phyloP scores from a whole-genome alignment of 2,113 vertebrate species.

The Epinephelus lanceolatus region DNA sequence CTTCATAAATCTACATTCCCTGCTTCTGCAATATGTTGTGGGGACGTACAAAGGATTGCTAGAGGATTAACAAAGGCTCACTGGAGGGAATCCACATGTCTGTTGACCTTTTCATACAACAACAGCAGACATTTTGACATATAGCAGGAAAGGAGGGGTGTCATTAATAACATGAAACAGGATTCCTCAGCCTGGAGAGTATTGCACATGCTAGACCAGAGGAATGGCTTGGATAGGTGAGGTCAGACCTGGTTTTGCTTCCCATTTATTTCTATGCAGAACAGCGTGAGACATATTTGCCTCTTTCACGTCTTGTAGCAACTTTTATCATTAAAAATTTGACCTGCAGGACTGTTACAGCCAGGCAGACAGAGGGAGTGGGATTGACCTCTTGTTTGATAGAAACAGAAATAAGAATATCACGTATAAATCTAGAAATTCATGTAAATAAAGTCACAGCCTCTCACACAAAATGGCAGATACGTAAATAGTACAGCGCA shows the following conservation, averaged over 20 bases:
- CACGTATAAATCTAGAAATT: too few relatives aligned
- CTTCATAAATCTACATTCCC: constrained; percentile 11
- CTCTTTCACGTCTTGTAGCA: too few relatives aligned
- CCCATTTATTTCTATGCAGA: background rate
- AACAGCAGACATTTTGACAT: background rate
- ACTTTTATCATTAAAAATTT: background rate
- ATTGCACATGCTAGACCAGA: background rate
- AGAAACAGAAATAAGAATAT: too few relatives aligned
- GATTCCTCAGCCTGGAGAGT: too few relatives aligned
- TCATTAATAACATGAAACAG: background rate
- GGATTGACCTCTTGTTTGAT: too few relatives aligned
- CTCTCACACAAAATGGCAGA: too few relatives aligned
- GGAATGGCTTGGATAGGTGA: background rate
- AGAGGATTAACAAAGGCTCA: background rate
- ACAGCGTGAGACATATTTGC: background rate
- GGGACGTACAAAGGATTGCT: background rate
- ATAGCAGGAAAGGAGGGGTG: background rate
- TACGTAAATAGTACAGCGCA: too few relatives aligned
- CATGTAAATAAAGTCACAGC: too few relatives aligned
- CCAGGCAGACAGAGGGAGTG: too few relatives aligned
- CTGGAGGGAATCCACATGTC: background rate
- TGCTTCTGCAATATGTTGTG: background rate
- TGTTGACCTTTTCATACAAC: background rate
- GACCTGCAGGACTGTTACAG: too few relatives aligned
- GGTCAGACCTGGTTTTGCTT: background rate